phyloP scores from a whole-genome alignment of 2,113 vertebrate genomes.

The Athene cunicularia region DNA sequence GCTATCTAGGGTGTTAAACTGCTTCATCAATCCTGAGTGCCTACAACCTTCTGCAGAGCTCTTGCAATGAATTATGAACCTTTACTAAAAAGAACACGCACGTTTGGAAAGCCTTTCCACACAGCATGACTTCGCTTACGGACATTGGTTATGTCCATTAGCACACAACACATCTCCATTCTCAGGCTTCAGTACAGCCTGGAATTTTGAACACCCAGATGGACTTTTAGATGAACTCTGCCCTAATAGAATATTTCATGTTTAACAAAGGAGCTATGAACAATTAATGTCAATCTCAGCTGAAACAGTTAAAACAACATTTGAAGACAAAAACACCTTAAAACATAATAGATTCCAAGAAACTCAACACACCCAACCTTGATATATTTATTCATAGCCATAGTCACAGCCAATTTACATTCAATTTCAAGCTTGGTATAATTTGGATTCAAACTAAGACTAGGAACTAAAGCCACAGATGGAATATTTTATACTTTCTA shows the following conservation, averaged over 20 bases:
- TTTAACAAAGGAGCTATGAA: neutral
- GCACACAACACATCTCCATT: neutral
- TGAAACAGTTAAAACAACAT: neutral
- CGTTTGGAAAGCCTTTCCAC: neutral
- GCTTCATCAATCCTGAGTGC: neutral
- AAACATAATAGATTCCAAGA: neutral
- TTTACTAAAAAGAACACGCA: neutral
- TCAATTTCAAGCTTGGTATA: neutral
- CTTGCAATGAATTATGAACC: neutral
- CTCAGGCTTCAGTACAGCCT: neutral
- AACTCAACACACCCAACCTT: neutral
- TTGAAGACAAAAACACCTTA: neutral
- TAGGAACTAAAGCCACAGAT: constrained; percentile 1
- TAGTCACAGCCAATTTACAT: neutral
- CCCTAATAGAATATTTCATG: neutral
- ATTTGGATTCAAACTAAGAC: neutral
- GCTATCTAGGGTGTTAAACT: neutral
- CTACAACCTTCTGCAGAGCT: neutral
- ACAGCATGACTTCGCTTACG: neutral
- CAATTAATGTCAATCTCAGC: neutral
- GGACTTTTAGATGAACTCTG: neutral
- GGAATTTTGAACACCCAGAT: neutral
- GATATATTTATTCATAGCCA: neutral
- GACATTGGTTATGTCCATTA: neutral
- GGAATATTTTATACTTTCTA: neutral